phyloP scores from a whole-genome alignment of 2,888 invertebrate genomes.

The Scrobipalpa costella region DNA sequence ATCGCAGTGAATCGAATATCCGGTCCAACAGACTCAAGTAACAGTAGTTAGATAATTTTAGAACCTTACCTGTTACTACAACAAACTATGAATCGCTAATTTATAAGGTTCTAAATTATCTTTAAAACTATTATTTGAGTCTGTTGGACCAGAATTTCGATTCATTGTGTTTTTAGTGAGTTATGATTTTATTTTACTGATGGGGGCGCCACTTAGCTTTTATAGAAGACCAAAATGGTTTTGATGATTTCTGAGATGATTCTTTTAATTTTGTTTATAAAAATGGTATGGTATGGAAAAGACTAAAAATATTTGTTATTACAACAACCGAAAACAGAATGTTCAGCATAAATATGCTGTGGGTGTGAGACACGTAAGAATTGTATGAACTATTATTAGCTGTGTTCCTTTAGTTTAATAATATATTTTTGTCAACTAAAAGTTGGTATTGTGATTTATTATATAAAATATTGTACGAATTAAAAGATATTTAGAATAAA shows the following conservation, averaged over 20 bases:
- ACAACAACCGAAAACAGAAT: constrained; percentile 42
- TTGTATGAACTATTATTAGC: constrained; percentile 55
- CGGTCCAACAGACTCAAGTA: too few species aligned
- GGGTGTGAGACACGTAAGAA: constrained; percentile 65
- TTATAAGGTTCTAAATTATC: too few species aligned
- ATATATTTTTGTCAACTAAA: constrained; percentile 69
- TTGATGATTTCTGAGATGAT: not conserved
- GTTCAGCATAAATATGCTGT: constrained; percentile 46
- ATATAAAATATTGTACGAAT: constrained; percentile 66
- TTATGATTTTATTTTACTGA: too few species aligned
- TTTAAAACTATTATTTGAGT: too few species aligned
- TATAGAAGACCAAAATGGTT: not conserved
- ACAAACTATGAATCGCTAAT: too few species aligned
- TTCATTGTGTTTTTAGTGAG: too few species aligned
- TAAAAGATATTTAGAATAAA: constrained; percentile 70
- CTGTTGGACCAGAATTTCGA: too few species aligned
- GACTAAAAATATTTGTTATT: not conserved
- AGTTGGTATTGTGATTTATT: constrained; percentile 79
- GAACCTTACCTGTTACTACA: too few species aligned
- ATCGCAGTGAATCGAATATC: too few species aligned
- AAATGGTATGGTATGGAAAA: not conserved
- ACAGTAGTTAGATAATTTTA: too few species aligned
- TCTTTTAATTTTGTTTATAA: not conserved
- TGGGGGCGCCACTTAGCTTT: too few species aligned
- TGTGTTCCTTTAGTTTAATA: constrained; percentile 69